A percentile compares a stretch with the other conserved stretches of the same genome.
phyloP scores from a whole-genome alignment of 2,113 vertebrate genomes.

The Bos indicus region DNA sequence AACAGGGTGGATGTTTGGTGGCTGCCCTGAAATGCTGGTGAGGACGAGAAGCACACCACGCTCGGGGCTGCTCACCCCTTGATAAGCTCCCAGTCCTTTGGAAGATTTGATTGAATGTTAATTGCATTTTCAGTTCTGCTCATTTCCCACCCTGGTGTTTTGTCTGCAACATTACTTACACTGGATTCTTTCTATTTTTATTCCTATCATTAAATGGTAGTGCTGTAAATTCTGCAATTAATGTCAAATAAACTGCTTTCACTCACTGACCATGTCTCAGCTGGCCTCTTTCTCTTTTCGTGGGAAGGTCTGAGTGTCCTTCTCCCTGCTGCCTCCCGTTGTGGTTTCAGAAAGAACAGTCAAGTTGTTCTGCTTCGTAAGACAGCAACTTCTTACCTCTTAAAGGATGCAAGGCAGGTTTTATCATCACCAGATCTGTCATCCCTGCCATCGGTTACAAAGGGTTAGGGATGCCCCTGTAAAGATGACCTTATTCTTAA shows the following conservation, averaged over 20 bases:
- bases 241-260: slow-evolving; percentile 86
- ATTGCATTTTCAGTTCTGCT: slow-evolving; percentile 71
- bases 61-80: neutral
- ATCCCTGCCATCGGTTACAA: neutral
- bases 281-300: slow-evolving; percentile 14
- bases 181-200: slow-evolving; percentile 78
- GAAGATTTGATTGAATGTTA: slow-evolving; percentile 71
- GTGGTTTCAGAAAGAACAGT: neutral
- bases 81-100: slow-evolving; percentile 57
- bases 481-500: neutral
- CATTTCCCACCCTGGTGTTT: slow-evolving; percentile 70
- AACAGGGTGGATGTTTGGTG: slow-evolving; percentile 69
- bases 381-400: neutral
- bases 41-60: slow-evolving; percentile 41
- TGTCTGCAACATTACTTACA: slow-evolving; percentile 74
- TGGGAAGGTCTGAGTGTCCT: neutral
- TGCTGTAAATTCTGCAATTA: slow-evolving; percentile 86
- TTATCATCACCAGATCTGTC: neutral
- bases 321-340: neutral
- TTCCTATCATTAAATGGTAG: slow-evolving; percentile 84
- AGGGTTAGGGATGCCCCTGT: neutral
- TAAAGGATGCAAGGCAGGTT: neutral
- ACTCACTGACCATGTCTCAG: slow-evolving; percentile 73
- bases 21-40: slow-evolving; percentile 65
- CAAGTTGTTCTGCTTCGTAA: neutral